Percentiles rank a stretch among this genome's conserved stretches.
These are phyloP conservation scores for Idaea straminata DNA, from an alignment of 2,888 invertebrate genomes.

Conservation along the genomic window DNA sequence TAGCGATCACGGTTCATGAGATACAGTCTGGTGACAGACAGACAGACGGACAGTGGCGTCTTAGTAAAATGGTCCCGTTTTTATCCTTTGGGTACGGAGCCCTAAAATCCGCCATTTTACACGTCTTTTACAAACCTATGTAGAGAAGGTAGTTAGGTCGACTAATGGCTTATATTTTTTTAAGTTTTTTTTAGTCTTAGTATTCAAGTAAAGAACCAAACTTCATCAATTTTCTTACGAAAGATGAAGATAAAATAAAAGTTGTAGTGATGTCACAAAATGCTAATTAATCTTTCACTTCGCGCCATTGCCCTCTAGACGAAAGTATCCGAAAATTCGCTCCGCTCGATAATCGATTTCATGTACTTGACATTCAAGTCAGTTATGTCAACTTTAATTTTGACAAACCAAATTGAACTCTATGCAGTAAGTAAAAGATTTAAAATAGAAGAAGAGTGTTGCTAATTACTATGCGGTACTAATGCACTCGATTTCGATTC, in stretches of 20 bases:
- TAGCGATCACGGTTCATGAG: too few species aligned
- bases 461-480: conserved; percentile 46
- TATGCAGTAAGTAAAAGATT: conserved; percentile 30
- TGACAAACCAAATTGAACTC: conserved; percentile 31
- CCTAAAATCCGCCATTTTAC: too few species aligned
- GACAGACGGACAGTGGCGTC: too few species aligned
- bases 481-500: conserved; percentile 40
- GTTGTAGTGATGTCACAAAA: conserved; percentile 20
- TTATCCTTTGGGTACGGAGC: too few species aligned
- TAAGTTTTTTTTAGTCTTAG: too few species aligned
- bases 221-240: too few species aligned
- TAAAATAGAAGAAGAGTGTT: conserved; percentile 27
- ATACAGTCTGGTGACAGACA: too few species aligned
- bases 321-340: conserved; percentile 67
- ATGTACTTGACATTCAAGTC: conserved; percentile 73
- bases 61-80: too few species aligned
- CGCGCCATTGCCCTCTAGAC: conserved; percentile 46
- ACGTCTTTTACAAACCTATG: too few species aligned
- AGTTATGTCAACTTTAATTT: conserved; percentile 20
- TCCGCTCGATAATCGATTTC: conserved; percentile 59
- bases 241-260: neutral
- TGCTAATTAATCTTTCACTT: conserved; percentile 52
- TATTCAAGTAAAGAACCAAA: too few species aligned
- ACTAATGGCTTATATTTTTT: too few species aligned
- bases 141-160: too few species aligned